These are phyloP conservation scores for Rhagoletis pomonella DNA, from an alignment of 1,140 invertebrate species.

Conservation along the genomic window DNA sequence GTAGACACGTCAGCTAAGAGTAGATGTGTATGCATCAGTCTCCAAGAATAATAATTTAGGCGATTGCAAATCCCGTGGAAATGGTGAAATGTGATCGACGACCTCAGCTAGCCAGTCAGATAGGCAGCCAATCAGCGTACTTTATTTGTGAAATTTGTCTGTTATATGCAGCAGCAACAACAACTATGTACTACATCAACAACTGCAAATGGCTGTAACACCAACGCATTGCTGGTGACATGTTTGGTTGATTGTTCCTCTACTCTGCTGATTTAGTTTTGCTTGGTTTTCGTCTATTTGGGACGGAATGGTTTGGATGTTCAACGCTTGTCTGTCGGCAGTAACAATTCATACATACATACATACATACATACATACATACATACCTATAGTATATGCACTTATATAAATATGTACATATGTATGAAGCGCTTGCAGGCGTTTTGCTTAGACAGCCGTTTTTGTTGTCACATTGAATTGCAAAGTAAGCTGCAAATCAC, in stretches of 20 bases:
- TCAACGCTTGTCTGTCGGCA: background rate
- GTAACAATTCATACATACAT: background rate
- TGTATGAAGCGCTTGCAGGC: background rate
- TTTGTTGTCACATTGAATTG: slow-evolving; percentile 50
- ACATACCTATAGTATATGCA: no score
- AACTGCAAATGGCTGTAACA: background rate
- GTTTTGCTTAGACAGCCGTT: background rate
- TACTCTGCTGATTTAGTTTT: background rate
- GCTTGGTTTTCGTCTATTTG: background rate
- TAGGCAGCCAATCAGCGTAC: background rate
- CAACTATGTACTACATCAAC: background rate
- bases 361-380: no score
- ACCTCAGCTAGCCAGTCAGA: background rate
- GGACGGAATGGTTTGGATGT: background rate
- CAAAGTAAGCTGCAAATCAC: slow-evolving; percentile 50
- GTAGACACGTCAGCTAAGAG: background rate
- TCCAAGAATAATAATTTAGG: slow-evolving; percentile 26
- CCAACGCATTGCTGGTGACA: slow-evolving; percentile 8
- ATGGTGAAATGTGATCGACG: slow-evolving; percentile 11
- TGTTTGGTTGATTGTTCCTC: background rate
- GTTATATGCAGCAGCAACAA: background rate
- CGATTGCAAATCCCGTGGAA: no score
- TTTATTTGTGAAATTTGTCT: slow-evolving; percentile 31
- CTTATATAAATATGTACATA: no score
- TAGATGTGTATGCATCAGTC: background rate